phyloP scores from a whole-genome alignment of 2,113 vertebrate genomes.

The Oryzias woworae region DNA sequence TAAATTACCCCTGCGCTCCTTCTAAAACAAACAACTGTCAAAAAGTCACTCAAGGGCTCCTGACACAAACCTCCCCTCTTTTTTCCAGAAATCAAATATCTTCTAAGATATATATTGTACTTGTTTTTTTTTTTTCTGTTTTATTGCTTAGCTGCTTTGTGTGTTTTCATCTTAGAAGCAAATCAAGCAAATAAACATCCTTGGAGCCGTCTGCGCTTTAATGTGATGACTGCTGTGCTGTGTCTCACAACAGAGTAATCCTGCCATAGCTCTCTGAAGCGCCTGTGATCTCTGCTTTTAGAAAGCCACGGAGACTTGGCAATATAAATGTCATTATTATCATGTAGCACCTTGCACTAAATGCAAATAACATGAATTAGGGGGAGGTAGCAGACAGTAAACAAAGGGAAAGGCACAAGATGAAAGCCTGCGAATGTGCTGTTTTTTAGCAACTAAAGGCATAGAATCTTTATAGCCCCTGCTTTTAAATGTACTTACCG shows the following conservation, averaged over 20 bases:
- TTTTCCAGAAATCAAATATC: slow-evolving; percentile 42
- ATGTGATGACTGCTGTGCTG: slow-evolving; percentile 46
- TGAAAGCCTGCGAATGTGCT: slow-evolving; percentile 37
- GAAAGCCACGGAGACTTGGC: slow-evolving; percentile 49
- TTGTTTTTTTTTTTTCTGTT: slow-evolving; percentile 20
- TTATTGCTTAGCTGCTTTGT: slow-evolving; percentile 47
- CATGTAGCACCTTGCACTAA: slow-evolving; percentile 38
- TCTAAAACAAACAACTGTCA: slow-evolving; percentile 73
- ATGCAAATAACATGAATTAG: slow-evolving; percentile 67
- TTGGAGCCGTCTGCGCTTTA: slow-evolving; percentile 50
- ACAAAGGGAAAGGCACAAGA: slow-evolving; percentile 36
- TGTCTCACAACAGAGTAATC: slow-evolving; percentile 55
- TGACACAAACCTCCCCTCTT: slow-evolving; percentile 4
- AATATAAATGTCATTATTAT: slow-evolving; percentile 64
- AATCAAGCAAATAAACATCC: slow-evolving; percentile 60
- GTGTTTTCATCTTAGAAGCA: slow-evolving; percentile 52
- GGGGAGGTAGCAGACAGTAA: slow-evolving; percentile 41
- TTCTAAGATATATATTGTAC: slow-evolving; percentile 45
- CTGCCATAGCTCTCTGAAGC: slow-evolving; percentile 52
- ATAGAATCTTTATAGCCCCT: slow-evolving; percentile 28
- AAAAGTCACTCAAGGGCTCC: slow-evolving; percentile 66
- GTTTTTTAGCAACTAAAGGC: slow-evolving; percentile 5
- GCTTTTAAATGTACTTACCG: slow-evolving; percentile 7
- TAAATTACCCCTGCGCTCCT: slow-evolving; percentile 53
- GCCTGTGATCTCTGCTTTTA: slow-evolving; percentile 57